Conservation (phyloP, 2,797 vertebrate species). For the Platalea minor region DNA sequence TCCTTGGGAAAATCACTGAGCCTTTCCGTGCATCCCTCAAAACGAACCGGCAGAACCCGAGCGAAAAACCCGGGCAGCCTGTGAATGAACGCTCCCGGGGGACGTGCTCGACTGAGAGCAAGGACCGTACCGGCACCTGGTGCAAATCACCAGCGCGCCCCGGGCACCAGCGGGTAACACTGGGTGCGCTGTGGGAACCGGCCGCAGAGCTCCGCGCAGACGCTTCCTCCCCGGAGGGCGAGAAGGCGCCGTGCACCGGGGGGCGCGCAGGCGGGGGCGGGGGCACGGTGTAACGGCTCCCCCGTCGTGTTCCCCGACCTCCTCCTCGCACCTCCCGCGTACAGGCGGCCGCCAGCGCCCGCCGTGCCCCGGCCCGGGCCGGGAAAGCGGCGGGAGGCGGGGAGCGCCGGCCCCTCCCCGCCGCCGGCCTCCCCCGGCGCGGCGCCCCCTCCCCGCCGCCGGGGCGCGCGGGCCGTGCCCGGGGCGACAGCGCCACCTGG, state of each 20-base stretch:
- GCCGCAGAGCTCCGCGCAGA: accelerated
- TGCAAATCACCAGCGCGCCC: accelerated
- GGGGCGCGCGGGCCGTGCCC: background rate
- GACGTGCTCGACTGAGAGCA: accelerated
- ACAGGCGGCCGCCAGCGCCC: background rate
- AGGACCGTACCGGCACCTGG: background rate
- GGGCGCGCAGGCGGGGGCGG: background rate
- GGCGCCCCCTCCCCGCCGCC: too few species aligned
- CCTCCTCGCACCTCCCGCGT: background rate
- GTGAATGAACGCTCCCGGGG: background rate
- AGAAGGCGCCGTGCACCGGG: too few species aligned
- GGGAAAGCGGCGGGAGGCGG: background rate
- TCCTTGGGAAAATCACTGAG: background rate
- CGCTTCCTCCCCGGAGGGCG: accelerated
- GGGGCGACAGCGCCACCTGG: constrained; percentile 9
- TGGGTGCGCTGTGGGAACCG: accelerated
- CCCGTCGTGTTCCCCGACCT: too few species aligned
- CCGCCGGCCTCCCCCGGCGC: background rate
- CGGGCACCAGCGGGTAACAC: background rate
- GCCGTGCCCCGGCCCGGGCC: background rate
- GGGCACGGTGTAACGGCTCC: accelerated
- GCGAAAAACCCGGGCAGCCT: background rate
- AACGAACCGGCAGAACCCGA: background rate
- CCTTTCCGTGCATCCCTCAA: background rate
- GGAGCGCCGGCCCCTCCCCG: too few species aligned